A percentile compares a stretch with the other conserved stretches of the same genome.
Evolutionary conservation across 2,888 invertebrate species (phyloP).

Genomic region (Cynaeus angustus): DNA sequence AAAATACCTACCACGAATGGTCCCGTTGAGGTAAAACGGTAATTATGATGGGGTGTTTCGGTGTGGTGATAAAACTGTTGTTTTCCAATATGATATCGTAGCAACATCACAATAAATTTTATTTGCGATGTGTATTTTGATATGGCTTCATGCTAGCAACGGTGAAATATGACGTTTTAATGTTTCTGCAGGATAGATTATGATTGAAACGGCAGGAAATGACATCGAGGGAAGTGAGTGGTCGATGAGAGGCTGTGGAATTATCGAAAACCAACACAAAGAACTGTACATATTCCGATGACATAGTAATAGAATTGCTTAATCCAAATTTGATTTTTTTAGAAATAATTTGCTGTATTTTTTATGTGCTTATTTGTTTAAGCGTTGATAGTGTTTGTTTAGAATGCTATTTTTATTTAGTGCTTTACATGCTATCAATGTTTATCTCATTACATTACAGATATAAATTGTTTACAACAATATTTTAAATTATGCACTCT

Average conservation of each 20-base stretch:
- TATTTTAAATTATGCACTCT: no score
- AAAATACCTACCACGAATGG: slow-evolving; percentile 6
- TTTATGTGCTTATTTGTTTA: no score
- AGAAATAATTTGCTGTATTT: no score
- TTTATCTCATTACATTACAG: no score
- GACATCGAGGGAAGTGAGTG: slow-evolving; percentile 42
- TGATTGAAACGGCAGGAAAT: slow-evolving; percentile 51
- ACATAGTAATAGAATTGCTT: not conserved
- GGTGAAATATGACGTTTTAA: slow-evolving; percentile 50
- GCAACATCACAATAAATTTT: slow-evolving; percentile 46
- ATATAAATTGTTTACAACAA: no score
- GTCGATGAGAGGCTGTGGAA: slow-evolving; percentile 39
- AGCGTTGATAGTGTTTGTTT: no score
- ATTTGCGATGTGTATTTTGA: slow-evolving; percentile 45
- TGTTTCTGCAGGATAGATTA: slow-evolving; percentile 50
- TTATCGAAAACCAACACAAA: slow-evolving; percentile 40
- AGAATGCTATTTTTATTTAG: no score
- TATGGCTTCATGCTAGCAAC: slow-evolving; percentile 34
- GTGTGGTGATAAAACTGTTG: slow-evolving; percentile 30
- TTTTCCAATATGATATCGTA: slow-evolving; percentile 39
- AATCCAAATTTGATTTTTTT: no score
- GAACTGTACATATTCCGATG: slow-evolving; percentile 13
- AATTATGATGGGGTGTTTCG: slow-evolving; percentile 9
- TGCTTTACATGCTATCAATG: no score
- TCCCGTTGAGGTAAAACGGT: slow-evolving; percentile 1